Evolutionary conservation across 2,888 invertebrate genomes (phyloP).

Genomic region (Cosmorhoe ocellata): DNA sequence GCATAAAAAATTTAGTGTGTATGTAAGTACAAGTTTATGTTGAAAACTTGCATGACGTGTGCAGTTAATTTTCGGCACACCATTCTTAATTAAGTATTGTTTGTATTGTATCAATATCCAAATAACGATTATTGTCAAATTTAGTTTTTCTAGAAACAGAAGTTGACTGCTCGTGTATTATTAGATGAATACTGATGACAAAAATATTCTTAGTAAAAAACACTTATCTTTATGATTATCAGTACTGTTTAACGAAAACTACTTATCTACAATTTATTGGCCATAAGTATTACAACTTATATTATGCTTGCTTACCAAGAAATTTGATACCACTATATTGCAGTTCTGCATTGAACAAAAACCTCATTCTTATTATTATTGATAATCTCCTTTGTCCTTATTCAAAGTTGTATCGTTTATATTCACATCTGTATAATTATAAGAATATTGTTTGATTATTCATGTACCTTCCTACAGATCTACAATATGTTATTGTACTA

Average conservation of each 20-base stretch:
- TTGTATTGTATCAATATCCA: too few relatives aligned
- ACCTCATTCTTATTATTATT: background rate
- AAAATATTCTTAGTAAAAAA: background rate
- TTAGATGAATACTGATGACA: too few relatives aligned
- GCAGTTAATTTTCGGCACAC: too few relatives aligned
- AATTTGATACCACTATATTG: background rate
- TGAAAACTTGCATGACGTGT: too few relatives aligned
- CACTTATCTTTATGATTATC: background rate
- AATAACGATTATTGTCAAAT: too few relatives aligned
- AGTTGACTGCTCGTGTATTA: too few relatives aligned
- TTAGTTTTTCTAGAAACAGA: too few relatives aligned
- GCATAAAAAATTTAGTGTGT: conserved; percentile 27
- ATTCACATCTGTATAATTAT: conserved; percentile 6
- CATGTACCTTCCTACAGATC: too few relatives aligned
- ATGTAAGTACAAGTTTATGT: conserved; percentile 10
- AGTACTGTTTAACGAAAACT: background rate
- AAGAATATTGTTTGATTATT: background rate
- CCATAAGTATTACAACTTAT: background rate
- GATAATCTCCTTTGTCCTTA: conserved; percentile 19
- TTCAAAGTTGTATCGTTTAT: conserved; percentile 6
- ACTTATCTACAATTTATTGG: background rate
- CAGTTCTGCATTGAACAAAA: background rate
- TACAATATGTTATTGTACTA: too few relatives aligned
- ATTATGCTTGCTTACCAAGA: background rate
- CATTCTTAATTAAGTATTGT: too few relatives aligned